These are phyloP conservation scores for Heliconius himera DNA, from an alignment of 1,140 invertebrate genomes.

Conservation along the genomic window DNA sequence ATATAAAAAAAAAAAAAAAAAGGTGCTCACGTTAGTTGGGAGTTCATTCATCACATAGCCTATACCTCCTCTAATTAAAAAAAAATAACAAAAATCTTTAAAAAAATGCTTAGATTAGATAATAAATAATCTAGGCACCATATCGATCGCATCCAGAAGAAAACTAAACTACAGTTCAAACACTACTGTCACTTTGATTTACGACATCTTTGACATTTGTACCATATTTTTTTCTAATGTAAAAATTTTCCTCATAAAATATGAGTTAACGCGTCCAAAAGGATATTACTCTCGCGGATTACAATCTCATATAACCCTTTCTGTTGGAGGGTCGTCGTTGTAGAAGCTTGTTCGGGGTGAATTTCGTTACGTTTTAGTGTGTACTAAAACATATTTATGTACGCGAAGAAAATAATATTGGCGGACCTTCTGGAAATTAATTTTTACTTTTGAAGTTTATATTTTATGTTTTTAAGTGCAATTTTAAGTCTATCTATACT, in stretches of 20 bases:
- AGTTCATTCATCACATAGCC: no score
- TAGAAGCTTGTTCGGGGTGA: constrained; percentile 18
- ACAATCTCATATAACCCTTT: constrained; percentile 51
- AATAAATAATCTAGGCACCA: no score
- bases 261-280: constrained; percentile 51
- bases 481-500: neutral
- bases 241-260: constrained; percentile 44
- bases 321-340: constrained; percentile 22
- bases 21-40: no score
- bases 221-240: constrained; percentile 37
- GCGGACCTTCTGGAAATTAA: neutral
- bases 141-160: no score
- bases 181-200: constrained; percentile 38
- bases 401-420: neutral
- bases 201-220: constrained; percentile 40
- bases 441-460: neutral
- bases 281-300: constrained; percentile 65
- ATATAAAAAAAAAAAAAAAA: no score
- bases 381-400: constrained; percentile 21
- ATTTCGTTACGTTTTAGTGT: constrained; percentile 16
- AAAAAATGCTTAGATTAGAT: no score
- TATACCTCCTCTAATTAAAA: no score
- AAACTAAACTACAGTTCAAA: neutral
- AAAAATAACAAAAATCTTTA: no score
- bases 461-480: neutral